A percentile compares a stretch with the other conserved stretches of the same genome.
Evolutionary conservation across 1,140 invertebrate genomes (phyloP).

Genomic region (Drosophila busckii): DNA sequence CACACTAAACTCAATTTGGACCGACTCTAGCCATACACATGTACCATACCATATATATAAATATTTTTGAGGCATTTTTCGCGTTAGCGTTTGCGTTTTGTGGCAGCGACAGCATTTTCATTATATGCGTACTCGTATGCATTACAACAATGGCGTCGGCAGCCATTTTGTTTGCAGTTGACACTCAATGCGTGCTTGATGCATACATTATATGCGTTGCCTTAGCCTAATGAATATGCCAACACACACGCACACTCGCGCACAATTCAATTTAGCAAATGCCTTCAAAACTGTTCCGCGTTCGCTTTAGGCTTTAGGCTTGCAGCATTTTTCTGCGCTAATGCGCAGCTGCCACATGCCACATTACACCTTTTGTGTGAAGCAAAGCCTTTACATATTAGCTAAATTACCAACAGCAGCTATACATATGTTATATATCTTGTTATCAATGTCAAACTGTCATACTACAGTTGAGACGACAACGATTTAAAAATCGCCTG

Average conservation of each 20-base stretch:
- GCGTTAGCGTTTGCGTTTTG: slow-evolving; percentile 51
- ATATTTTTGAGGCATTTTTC: slow-evolving; percentile 39
- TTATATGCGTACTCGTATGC: not conserved
- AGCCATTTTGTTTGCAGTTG: slow-evolving; percentile 67
- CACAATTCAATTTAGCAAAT: slow-evolving; percentile 3
- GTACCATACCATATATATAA: slow-evolving; percentile 18
- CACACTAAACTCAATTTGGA: slow-evolving; percentile 19
- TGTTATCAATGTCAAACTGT: too few relatives aligned
- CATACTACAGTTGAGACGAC: too few relatives aligned
- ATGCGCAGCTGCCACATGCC: not conserved
- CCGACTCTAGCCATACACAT: too few relatives aligned
- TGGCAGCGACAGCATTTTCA: slow-evolving; percentile 46
- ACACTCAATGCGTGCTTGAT: too few relatives aligned
- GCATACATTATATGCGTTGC: too few relatives aligned
- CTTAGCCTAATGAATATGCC: too few relatives aligned
- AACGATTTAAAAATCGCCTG: too few relatives aligned
- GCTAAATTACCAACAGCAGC: too few relatives aligned
- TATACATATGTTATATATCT: too few relatives aligned
- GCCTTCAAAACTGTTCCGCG: too few relatives aligned
- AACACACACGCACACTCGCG: slow-evolving; percentile 9
- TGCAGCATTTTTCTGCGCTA: slow-evolving; percentile 9
- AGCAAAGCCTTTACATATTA: slow-evolving; percentile 17
- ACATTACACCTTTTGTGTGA: slow-evolving; percentile 41
- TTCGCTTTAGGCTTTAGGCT: too few relatives aligned
- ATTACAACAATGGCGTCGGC: slow-evolving; percentile 43